Conservation (phyloP, 1,140 invertebrate species). For the Oscheius sp. region DNA sequence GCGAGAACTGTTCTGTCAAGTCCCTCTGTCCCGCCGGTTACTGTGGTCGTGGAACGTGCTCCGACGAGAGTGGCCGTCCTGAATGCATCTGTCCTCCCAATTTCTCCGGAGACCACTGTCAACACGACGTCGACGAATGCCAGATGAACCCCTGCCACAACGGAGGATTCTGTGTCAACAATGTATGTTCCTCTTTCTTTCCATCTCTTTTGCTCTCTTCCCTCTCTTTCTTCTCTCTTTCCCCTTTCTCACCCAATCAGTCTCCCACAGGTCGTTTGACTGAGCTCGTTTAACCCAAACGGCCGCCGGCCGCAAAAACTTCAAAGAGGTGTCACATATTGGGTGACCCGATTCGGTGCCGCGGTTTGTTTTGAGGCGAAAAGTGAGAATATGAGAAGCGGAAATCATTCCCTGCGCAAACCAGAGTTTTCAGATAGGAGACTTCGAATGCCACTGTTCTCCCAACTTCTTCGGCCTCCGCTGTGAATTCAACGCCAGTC, state of each 20-base stretch:
- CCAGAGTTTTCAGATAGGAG: background rate
- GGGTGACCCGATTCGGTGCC: no score
- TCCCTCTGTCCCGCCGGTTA: background rate
- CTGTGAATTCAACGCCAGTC: conserved; percentile 59
- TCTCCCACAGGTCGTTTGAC: no score
- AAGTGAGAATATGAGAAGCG: no score
- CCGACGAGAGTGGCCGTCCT: background rate
- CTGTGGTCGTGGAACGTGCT: background rate
- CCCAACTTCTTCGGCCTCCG: background rate
- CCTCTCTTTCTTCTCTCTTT: no score
- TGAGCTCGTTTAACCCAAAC: no score
- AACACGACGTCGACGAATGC: conserved; percentile 86
- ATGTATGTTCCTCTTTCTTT: conserved; percentile 67
- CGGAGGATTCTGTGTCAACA: conserved; percentile 68
- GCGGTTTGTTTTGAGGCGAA: no score
- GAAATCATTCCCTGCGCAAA: background rate
- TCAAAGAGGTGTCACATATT: no score
- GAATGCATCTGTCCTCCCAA: conserved; percentile 73
- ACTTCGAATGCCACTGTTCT: background rate
- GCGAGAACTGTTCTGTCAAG: background rate
- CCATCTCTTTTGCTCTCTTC: no score
- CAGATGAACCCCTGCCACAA: conserved; percentile 71
- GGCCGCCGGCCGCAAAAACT: no score
- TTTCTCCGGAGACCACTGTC: conserved; percentile 76
- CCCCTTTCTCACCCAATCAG: no score